Conservation (phyloP, 2,888 invertebrate genomes). For the Trachelus troglodyta region DNA sequence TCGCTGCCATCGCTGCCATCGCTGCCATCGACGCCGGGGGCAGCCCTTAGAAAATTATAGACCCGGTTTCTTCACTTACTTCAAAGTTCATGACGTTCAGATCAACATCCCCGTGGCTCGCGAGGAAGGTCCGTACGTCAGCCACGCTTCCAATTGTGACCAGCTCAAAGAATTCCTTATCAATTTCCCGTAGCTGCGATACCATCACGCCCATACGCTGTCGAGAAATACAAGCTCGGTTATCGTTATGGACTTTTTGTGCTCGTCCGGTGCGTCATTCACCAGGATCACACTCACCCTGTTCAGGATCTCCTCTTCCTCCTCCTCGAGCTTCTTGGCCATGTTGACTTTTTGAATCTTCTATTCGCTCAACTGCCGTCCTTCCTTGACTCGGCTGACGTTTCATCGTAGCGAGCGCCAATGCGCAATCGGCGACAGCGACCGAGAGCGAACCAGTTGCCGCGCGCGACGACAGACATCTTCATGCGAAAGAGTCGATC, state of each 20-base stretch:
- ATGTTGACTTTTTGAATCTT: not conserved
- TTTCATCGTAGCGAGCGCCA: no score
- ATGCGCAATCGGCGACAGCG: no score
- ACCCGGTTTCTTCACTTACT: slow-evolving; percentile 38
- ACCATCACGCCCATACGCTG: slow-evolving; percentile 52
- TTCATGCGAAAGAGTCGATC: no score
- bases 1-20: no score
- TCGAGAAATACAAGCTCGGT: not conserved
- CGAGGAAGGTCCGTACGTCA: slow-evolving; percentile 66
- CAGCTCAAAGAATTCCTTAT: slow-evolving; percentile 70
- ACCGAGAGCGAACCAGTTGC: no score
- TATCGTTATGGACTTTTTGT: not conserved
- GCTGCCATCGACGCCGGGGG: no score
- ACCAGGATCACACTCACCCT: slow-evolving; percentile 24
- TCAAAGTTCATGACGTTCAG: slow-evolving; percentile 73
- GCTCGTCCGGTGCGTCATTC: not conserved
- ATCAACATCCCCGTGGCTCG: slow-evolving; percentile 67
- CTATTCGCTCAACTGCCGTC: no score
- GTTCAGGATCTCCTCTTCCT: slow-evolving; percentile 19
- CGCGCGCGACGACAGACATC: no score
- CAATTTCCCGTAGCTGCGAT: slow-evolving; percentile 68
- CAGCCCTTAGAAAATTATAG: no score
- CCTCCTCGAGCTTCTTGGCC: slow-evolving; percentile 1
- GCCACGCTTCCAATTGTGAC: slow-evolving; percentile 67
- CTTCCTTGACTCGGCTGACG: no score